Evolutionary conservation across 2,797 vertebrate species (phyloP), one percentile per base, ranked within the genome.

Genomic region (Pangasius krempfi): DNA sequence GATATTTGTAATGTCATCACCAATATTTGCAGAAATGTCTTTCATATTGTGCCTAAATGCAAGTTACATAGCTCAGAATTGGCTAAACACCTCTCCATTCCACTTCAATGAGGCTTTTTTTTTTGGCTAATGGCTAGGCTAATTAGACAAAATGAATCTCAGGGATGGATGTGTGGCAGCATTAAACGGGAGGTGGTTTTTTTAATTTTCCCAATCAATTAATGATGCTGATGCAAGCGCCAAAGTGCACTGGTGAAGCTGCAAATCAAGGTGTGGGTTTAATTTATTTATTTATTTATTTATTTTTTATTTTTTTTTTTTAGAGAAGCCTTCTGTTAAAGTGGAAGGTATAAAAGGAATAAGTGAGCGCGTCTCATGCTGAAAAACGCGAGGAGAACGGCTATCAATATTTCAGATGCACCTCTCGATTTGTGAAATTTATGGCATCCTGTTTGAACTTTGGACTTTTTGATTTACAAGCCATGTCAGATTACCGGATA

Each of bases 401-500:
- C 37, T 58, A 82, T 88, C 78, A 86, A 88, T 90, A 89, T 92
- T 88, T 86, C 86, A 91, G 91, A 91, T n/a, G 86, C 13, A 80
- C 92, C 92, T 92, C 92, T 89, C 54, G 70, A 90, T 91, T 90
- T 84, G 83, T 81, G 87, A 52, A 66, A 80, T 91, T 89, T 87
- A 83, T 70, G 62, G 47, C 18, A 64, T 40, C 27, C 37, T 37
- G 64, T 75, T 85, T 89, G 86, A 91, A 93, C 89, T 90, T 87
- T 92, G 90, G 94, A 81, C 54, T 40, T 81, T 81, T 58, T 81
- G 78, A 81, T 93, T 93, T 93, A 92, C 89, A 90, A 89, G 90
- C 89, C 89, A 79, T 91, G 87, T 92, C 25, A 89, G 91, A 91
- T 93, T 94, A 92, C 95, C 91, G 90, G 91, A 91, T 90, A 94